phyloP scores from a whole-genome alignment of 2,797 vertebrate genomes.

The Mallotus villosus region DNA sequence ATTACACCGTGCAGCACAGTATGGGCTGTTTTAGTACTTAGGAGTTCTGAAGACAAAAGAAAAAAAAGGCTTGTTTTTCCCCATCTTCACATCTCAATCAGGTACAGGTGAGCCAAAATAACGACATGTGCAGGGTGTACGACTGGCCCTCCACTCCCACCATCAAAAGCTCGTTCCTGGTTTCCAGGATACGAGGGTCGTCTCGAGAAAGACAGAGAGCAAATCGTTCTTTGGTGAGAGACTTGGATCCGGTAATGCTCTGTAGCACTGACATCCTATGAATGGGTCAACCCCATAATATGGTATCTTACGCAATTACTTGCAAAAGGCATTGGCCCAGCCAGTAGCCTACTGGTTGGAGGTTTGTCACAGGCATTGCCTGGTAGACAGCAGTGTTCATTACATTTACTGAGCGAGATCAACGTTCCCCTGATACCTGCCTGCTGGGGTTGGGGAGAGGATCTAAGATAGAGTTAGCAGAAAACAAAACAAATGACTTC shows the following conservation, averaged over 20 bases:
- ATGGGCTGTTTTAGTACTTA: background rate
- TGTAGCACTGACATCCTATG: background rate
- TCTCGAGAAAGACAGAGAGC: conserved; percentile 68
- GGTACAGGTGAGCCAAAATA: conserved; percentile 95
- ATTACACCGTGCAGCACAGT: background rate
- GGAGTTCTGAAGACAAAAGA: background rate
- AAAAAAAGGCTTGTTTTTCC: conserved; percentile 76
- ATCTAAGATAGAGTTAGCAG: conserved; percentile 58
- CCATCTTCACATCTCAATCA: conserved; percentile 92
- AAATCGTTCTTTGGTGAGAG: background rate
- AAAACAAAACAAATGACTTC: background rate
- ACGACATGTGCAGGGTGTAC: conserved; percentile 84
- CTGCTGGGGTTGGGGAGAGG: conserved; percentile 83
- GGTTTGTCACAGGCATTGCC: no score
- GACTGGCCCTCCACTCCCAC: conserved; percentile 87
- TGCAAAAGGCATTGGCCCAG: conserved; percentile 94
- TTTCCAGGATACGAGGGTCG: conserved; percentile 83
- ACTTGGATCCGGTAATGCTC: background rate
- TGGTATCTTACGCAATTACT: conserved; percentile 83
- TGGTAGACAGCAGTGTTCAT: conserved; percentile 93
- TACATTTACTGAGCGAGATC: conserved; percentile 81
- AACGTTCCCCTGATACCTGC: conserved; percentile 88
- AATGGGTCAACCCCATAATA: background rate
- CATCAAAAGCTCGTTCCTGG: conserved; percentile 83
- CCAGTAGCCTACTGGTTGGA: conserved; percentile 95